phyloP scores from a whole-genome alignment of 2,797 vertebrate species.

The Sphaeramia orbicularis region DNA sequence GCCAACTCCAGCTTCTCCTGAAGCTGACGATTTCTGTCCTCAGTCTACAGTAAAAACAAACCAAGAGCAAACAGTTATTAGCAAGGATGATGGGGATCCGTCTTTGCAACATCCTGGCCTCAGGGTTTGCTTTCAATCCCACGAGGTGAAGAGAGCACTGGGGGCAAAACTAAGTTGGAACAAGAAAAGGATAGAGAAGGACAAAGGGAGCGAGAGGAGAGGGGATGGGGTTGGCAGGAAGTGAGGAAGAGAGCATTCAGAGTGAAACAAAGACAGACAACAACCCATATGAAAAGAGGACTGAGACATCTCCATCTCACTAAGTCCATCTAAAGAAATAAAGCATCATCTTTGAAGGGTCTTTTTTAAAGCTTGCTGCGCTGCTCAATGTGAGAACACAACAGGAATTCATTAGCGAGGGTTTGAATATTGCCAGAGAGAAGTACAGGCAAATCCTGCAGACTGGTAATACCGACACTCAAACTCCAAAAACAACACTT shows the following conservation, averaged over 20 bases:
- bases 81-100: neutral
- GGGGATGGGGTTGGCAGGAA: slow-evolving; percentile 47
- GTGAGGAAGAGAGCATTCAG: slow-evolving; percentile 59
- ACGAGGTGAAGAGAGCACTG: slow-evolving; percentile 6
- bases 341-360: slow-evolving; percentile 47
- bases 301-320: slow-evolving; percentile 59
- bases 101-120: slow-evolving; percentile 15
- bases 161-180: neutral
- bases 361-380: slow-evolving; percentile 58
- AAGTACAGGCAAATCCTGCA: slow-evolving; percentile 59
- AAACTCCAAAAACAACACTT: slow-evolving; percentile 8
- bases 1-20: slow-evolving; percentile 96
- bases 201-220: slow-evolving; percentile 19
- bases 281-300: slow-evolving; percentile 38
- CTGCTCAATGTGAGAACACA: slow-evolving; percentile 55
- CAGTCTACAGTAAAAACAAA: slow-evolving; percentile 82
- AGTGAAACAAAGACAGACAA: slow-evolving; percentile 50
- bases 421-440: slow-evolving; percentile 40
- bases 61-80: slow-evolving; percentile 32
- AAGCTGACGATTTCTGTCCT: slow-evolving; percentile 93
- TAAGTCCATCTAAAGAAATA: slow-evolving; percentile 49
- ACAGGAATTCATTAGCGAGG: slow-evolving; percentile 43
- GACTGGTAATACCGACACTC: slow-evolving; percentile 19
- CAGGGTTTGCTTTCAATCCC: slow-evolving; percentile 1
- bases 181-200: neutral